Evolutionary conservation across 2,888 invertebrate species (phyloP), one percentile per base, ranked within the genome.

Genomic region (Erebia epiphron): DNA sequence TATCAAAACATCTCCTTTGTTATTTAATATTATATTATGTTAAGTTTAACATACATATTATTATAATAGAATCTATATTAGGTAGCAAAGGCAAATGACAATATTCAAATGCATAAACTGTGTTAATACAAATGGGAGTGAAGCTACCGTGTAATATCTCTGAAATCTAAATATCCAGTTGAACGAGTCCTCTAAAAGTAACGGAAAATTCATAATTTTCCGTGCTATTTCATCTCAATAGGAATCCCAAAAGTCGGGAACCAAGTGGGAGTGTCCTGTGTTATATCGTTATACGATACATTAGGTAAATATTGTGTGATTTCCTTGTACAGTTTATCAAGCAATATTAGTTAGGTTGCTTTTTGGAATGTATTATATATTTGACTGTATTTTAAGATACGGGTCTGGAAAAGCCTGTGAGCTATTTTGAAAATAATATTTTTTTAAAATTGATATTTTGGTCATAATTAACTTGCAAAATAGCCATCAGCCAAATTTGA

Each of bases 151-250:
- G 89, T 90, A 91, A 92, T 89, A 79, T 88, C 78, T 85, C 83
- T 69, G 67, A 64, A 75, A 76, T 75, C 71, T 83, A 83, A 79
- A 77, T 79, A 85, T 83, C 86, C 87, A 86, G 83, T 85, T 86
- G 85, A 86, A 82, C 82, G 86, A 73, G 79, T 80, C 78, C 81
- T 80, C 83, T 80, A 84, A 88, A 88, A 87, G 81, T 86, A 86
- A 90, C 88, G 88, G 88, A 91, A 92, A 92, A 90, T 87, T 87
- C 83, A 91, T 90, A 89, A 89, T 91, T 92, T 92, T 91, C 90
- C 92, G 89, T 91, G 78, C 89, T 90, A 92, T 91, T 92, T 88
- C 90, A 92, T 91, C 86, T 83, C 79, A 68, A 71, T 64, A 64
- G 50, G 58, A 35, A 52, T 26, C 13, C 63, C 26, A 26, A 66